Evolutionary conservation across 2,888 invertebrate genomes (phyloP).

Genomic region (Coecobrya sp.): DNA sequence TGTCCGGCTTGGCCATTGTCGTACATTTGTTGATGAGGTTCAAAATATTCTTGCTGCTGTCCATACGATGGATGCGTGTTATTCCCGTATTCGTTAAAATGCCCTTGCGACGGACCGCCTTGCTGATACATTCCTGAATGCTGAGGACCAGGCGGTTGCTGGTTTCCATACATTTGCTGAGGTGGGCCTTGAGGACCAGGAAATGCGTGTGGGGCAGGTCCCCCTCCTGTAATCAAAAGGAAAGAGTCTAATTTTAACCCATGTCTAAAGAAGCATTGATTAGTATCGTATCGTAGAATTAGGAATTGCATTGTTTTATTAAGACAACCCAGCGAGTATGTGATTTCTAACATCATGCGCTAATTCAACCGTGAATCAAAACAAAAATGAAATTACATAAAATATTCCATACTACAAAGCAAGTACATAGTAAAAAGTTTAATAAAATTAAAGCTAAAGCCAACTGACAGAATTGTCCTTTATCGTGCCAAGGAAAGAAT

Average conservation of each 20-base stretch:
- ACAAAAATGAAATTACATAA: too few species aligned
- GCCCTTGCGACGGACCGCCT: neutral
- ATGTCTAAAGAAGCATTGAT: too few species aligned
- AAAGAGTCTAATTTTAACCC: neutral
- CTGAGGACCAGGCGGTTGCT: neutral
- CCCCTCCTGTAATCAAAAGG: slow-evolving; percentile 6
- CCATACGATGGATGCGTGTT: slow-evolving; percentile 34
- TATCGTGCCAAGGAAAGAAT: too few species aligned
- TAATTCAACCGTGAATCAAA: too few species aligned
- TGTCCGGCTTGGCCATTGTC: neutral
- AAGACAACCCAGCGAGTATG: too few species aligned
- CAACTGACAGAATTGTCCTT: too few species aligned
- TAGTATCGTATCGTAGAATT: too few species aligned
- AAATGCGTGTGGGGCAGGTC: neutral
- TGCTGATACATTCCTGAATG: slow-evolving; percentile 31
- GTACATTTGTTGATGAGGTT: slow-evolving; percentile 51
- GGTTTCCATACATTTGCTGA: neutral
- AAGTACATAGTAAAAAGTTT: too few species aligned
- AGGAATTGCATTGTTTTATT: too few species aligned
- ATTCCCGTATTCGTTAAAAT: slow-evolving; percentile 5
- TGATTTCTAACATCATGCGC: too few species aligned
- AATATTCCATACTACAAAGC: too few species aligned
- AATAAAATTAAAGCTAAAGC: too few species aligned
- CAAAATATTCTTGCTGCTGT: slow-evolving; percentile 29
- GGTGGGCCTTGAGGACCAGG: slow-evolving; percentile 13